phyloP scores from a whole-genome alignment of 2,113 vertebrate species.

The Calidris pygmaea region DNA sequence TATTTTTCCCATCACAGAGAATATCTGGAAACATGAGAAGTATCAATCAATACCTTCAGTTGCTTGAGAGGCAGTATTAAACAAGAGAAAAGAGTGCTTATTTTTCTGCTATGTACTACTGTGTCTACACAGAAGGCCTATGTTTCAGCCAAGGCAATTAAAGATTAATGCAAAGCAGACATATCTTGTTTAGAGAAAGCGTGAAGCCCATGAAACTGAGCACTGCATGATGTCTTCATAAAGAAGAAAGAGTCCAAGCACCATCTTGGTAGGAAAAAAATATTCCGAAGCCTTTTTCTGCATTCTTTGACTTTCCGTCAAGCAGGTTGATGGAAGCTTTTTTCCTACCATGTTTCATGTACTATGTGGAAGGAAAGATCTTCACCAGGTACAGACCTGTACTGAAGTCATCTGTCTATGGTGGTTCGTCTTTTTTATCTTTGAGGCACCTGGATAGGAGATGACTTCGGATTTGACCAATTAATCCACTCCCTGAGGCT shows the following conservation, averaged over 20 bases:
- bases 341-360: neutral
- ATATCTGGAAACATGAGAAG: constrained; percentile 7
- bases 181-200: neutral
- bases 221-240: neutral
- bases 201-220: neutral
- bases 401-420: neutral
- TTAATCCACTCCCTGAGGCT: neutral
- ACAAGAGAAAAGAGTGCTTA: neutral
- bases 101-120: neutral
- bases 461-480: neutral
- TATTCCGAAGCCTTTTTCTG: neutral
- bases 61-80: neutral
- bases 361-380: neutral
- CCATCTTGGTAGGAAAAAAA: fast-evolving
- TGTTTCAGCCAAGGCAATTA: neutral
- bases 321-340: neutral
- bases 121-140: neutral
- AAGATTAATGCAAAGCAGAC: constrained; percentile 30
- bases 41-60: neutral
- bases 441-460: neutral
- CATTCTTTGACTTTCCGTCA: neutral
- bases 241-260: neutral
- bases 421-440: neutral
- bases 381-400: neutral
- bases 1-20: neutral